Evolutionary conservation across 2,888 invertebrate genomes (phyloP), one percentile per base, ranked within the genome.

Genomic region (Tachystola acroxantha): DNA sequence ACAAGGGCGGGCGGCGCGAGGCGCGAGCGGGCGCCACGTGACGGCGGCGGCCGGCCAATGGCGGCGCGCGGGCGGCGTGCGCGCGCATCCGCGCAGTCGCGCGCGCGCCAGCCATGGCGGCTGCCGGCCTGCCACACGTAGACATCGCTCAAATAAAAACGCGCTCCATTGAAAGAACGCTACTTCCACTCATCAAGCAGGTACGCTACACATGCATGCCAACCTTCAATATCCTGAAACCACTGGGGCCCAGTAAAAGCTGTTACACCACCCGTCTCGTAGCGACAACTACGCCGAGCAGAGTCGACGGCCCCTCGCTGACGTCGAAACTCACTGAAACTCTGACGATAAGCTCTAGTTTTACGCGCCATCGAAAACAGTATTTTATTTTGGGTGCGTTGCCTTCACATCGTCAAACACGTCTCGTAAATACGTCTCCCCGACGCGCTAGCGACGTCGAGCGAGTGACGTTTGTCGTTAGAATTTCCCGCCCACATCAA

Each of bases 101-200:
- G 69, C 61, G 69, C 72, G 76, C 75, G 80, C 84, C 80, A 80
- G 75, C 84, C 88, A 89, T 89, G 89, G 89, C 89, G 88, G 87
- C 88, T 88, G 81, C 87, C 80, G 88, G 88, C 85, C 78, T 85
- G 77, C 82, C 88, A 64, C 82, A 88, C 63, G 70, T 88, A 69
- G 87, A 88, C 70, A 73, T 88, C 66, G 77, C 95, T 80, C 95
- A 95, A 89, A 96, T 97, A 77, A 94, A 94, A 88, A 96, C 96
- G 66, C 94, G 94, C 90, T 96, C 96, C 85, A 94, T 97, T 87
- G 97, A 97, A 89, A 94, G 94, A 88, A 96, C 96, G 60, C 91
- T 97, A 65, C 93, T 96, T 74, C 97, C 97, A 62, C 91, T 97
- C 80, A 94, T 97, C 71, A 96, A 95, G 85, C 96, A 97, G 95